Evolutionary conservation across 1,140 invertebrate species (phyloP).

Genomic region (Ditylenchus dipsaci): DNA sequence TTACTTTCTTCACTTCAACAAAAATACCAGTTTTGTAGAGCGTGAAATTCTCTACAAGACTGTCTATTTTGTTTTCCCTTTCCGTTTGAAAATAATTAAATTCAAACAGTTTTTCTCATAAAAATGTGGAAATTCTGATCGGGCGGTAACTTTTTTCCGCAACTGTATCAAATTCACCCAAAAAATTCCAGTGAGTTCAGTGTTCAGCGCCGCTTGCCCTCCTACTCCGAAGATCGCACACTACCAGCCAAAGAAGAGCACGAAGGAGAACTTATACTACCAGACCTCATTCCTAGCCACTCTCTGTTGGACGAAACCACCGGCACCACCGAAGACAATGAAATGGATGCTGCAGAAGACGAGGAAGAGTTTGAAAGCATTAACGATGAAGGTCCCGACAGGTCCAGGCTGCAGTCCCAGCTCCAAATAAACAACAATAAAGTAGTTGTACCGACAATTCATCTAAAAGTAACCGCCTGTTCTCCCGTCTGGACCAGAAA

Average conservation of each 20-base stretch:
- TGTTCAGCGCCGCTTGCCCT: neutral
- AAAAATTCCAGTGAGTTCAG: neutral
- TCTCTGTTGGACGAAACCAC: neutral
- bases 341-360: neutral
- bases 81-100: too few species aligned
- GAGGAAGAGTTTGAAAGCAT: neutral
- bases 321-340: neutral
- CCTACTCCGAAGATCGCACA: constrained; percentile 2
- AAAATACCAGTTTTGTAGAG: too few species aligned
- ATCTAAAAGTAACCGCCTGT: neutral
- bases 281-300: neutral
- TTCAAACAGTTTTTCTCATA: too few species aligned
- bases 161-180: neutral
- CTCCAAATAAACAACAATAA: too few species aligned
- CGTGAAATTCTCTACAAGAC: too few species aligned
- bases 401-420: too few species aligned
- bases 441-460: neutral
- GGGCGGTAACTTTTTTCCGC: neutral
- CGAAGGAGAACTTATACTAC: neutral
- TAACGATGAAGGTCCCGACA: too few species aligned
- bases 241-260: neutral
- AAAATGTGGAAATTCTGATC: too few species aligned
- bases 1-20: too few species aligned
- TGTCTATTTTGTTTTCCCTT: too few species aligned
- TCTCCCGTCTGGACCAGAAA: constrained; percentile 1